Base-by-base conservation (phyloP, 2,797 vertebrate genomes). In the Alexandromys oeconomus region DNA sequence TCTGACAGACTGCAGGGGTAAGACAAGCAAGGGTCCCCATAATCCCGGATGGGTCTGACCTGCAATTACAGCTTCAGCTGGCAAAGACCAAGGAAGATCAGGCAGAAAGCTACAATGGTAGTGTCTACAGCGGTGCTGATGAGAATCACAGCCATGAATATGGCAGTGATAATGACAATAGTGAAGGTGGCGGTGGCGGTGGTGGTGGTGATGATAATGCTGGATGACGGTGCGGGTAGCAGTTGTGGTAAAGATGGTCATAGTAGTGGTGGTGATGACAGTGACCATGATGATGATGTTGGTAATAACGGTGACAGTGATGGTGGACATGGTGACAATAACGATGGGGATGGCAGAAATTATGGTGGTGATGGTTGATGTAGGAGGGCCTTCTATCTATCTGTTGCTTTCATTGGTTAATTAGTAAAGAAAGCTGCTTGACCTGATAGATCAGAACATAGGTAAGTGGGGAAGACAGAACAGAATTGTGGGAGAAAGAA, bases 281-380 rank as follows among this genome's bases (percentile, higher is more conserved):
- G 25, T 78, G 48, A 17, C n/a, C 2, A 1, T 81, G 27, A 10
- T 77, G 43, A 0, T 23, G 61, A 0, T 23, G 31, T 0, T 25
- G 40, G 0, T 3, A 31, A 6, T 10, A 5, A 0, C 3, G 59
- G 0, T 63, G 54, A 0, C 37, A 15, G 0, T 54, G 0, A 7
- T 13, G 59, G 9, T 9, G 37, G 0, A 11, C 15, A 0, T 54
- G 17, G 48, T 2, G 12, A 51, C 12, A 2, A 13, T 51, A 51
- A 1, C 14, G 0, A 51, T 51, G 48, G 48, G 48, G 48, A 51
- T 51, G 48, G 0, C 48, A 51, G 48, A 13, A 51, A 14, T 51
- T 51, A 51, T 51, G 48, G 7, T 14, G 14, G 0, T 40, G 3
- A 0, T 13, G 59, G 48, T 51, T 51, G 48, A 13, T 51, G 48